Percentiles rank a stretch among this genome's conserved stretches.
These are phyloP conservation scores for Pogona vitticeps DNA, from an alignment of 2,113 vertebrate species.

Conservation along the genomic window DNA sequence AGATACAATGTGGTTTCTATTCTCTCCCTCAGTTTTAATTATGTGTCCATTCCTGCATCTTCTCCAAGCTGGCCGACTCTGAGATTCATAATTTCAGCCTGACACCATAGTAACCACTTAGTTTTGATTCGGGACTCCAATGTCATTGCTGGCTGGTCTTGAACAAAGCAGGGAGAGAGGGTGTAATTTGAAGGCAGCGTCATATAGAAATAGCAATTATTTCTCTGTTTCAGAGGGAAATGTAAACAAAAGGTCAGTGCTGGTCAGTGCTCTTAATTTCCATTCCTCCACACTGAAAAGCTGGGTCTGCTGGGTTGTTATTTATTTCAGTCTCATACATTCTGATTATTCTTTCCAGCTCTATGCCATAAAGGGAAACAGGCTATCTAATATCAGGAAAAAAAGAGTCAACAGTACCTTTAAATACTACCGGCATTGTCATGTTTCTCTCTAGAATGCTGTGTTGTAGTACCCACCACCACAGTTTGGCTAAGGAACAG, in stretches of 20 bases:
- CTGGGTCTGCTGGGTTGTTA: conserved; percentile 65
- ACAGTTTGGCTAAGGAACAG: not conserved
- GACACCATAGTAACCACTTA: conserved; percentile 83
- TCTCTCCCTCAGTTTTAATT: conserved; percentile 70
- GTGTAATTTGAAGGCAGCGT: conserved; percentile 70
- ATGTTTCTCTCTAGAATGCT: not conserved
- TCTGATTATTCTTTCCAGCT: conserved; percentile 22
- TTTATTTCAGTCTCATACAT: conserved; percentile 48
- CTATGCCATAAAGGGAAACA: conserved; percentile 12
- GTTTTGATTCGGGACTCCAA: conserved; percentile 78
- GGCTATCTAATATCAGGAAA: not conserved
- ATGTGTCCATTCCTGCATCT: conserved; percentile 66
- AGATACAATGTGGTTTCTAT: conserved; percentile 72
- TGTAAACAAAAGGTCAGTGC: conserved; percentile 75
- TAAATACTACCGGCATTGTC: not conserved
- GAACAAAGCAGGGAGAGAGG: conserved; percentile 71
- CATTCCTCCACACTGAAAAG: conserved; percentile 57
- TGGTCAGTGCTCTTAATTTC: conserved; percentile 70
- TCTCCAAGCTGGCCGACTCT: conserved; percentile 68
- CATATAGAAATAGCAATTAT: conserved; percentile 72
- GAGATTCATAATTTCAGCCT: conserved; percentile 80
- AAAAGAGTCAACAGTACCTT: not conserved
- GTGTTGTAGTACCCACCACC: not conserved
- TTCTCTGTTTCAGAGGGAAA: conserved; percentile 73
- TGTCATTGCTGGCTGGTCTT: conserved; percentile 75